Evolutionary conservation across 2,113 vertebrate species (phyloP).

Genomic region (Hipposideros armiger): DNA sequence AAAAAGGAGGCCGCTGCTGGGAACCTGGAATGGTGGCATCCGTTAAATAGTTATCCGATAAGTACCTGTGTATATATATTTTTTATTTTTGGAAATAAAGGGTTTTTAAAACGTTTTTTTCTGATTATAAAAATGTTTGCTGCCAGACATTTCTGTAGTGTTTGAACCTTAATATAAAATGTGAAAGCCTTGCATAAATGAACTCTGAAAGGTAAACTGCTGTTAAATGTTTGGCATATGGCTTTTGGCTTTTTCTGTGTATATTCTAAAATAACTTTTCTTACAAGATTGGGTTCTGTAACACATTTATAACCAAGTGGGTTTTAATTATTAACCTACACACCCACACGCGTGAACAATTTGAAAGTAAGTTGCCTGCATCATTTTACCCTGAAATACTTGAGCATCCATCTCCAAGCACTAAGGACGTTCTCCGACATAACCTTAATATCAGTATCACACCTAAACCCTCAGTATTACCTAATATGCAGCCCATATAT

Average conservation of each 20-base stretch:
- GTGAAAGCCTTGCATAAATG: background rate
- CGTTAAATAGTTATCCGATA: background rate
- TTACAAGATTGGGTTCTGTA: background rate
- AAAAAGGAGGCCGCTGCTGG: background rate
- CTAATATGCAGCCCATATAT: background rate
- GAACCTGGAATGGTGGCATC: background rate
- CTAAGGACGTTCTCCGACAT: background rate
- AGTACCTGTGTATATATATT: no score
- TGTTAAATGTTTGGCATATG: background rate
- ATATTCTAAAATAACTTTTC: slow-evolving; percentile 37
- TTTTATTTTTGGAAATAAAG: background rate
- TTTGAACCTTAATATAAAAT: slow-evolving; percentile 1
- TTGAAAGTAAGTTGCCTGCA: background rate
- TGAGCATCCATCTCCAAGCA: background rate
- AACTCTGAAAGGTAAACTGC: background rate
- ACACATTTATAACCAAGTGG: background rate
- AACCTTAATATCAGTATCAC: background rate
- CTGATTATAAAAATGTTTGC: background rate
- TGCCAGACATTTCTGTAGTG: background rate
- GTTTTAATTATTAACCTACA: background rate
- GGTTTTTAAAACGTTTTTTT: background rate
- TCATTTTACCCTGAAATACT: background rate
- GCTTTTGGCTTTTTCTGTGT: background rate
- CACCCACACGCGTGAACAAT: background rate
- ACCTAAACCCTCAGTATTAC: background rate